Conservation (phyloP, 2,888 invertebrate genomes). For the Smittia aterrima region DNA sequence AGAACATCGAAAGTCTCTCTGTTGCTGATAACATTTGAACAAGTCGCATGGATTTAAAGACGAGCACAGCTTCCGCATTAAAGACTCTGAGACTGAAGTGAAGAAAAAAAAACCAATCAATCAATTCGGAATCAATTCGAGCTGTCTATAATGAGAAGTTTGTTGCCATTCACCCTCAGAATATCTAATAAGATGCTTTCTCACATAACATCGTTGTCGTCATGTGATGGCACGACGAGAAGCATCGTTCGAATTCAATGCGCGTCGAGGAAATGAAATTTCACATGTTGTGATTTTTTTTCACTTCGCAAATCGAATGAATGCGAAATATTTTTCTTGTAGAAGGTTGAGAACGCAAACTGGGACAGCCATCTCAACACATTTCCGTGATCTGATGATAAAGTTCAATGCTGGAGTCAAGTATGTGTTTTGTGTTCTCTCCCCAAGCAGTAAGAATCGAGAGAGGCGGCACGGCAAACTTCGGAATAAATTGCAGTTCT, state of each 20-base stretch:
- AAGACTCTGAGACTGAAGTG: constrained; percentile 12
- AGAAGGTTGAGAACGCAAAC: background rate
- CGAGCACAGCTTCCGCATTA: background rate
- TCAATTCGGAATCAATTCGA: constrained; percentile 20
- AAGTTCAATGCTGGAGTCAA: constrained; percentile 17
- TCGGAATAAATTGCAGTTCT: constrained; percentile 39
- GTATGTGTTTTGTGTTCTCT: background rate
- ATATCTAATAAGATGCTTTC: constrained; percentile 8
- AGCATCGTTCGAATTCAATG: constrained; percentile 19
- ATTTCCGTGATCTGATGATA: constrained; percentile 15
- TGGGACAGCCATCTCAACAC: background rate
- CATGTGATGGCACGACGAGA: constrained; percentile 18
- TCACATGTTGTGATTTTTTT: constrained; percentile 24
- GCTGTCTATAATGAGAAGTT: constrained; percentile 19
- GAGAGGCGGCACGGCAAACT: constrained; percentile 1
- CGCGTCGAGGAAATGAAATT: constrained; percentile 28
- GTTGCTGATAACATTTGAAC: background rate
- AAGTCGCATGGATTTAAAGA: background rate
- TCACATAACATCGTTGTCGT: background rate
- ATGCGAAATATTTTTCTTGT: background rate
- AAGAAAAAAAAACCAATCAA: constrained; percentile 23
- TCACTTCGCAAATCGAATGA: constrained; percentile 8
- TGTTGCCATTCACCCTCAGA: constrained; percentile 8
- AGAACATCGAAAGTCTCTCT: background rate
- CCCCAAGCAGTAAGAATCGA: background rate